Evolutionary conservation across 2,888 invertebrate genomes (phyloP).

Genomic region (Endomychus coccineus): DNA sequence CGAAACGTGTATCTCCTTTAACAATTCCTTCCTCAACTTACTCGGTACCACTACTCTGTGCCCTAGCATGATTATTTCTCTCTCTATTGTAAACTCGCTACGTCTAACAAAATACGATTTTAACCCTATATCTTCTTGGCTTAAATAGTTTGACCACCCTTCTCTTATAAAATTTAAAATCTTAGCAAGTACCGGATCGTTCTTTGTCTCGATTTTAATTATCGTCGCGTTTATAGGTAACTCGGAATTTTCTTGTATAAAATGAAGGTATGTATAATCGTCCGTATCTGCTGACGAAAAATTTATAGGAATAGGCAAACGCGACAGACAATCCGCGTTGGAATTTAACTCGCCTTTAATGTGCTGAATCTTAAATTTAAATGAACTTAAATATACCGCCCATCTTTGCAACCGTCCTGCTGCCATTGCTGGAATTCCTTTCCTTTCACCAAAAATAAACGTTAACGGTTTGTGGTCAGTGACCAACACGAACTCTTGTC

Average conservation of each 20-base stretch:
- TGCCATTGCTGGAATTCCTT: slow-evolving; percentile 14
- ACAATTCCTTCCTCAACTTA: slow-evolving; percentile 5
- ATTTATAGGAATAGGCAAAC: slow-evolving; percentile 13
- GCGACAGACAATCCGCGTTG: slow-evolving; percentile 13
- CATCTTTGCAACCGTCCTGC: slow-evolving; percentile 18
- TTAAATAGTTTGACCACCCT: slow-evolving; percentile 1
- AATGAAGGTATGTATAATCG: too few species aligned
- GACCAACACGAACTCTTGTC: slow-evolving; percentile 10
- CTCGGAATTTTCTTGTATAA: slow-evolving; percentile 5
- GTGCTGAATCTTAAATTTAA: slow-evolving; percentile 14
- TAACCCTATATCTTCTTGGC: slow-evolving; percentile 4
- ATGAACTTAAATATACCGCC: slow-evolving; percentile 16
- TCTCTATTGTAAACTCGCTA: slow-evolving; percentile 9
- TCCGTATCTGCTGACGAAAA: too few species aligned
- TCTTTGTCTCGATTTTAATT: slow-evolving; percentile 1
- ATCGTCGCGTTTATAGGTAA: slow-evolving; percentile 4
- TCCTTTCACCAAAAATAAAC: slow-evolving; percentile 12
- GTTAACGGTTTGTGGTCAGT: slow-evolving; percentile 17
- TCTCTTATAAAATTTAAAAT: slow-evolving; percentile 3
- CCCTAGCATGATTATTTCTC: slow-evolving; percentile 12
- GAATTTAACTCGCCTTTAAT: slow-evolving; percentile 14
- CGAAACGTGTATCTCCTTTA: slow-evolving; percentile 18
- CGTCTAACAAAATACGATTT: slow-evolving; percentile 8
- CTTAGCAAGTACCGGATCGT: slow-evolving; percentile 1
- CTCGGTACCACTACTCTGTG: slow-evolving; percentile 11